A percentile compares a stretch with the other conserved stretches of the same genome.
These are phyloP conservation scores for Merluccius polli DNA, from an alignment of 2,797 vertebrate genomes.

Conservation along the genomic window DNA sequence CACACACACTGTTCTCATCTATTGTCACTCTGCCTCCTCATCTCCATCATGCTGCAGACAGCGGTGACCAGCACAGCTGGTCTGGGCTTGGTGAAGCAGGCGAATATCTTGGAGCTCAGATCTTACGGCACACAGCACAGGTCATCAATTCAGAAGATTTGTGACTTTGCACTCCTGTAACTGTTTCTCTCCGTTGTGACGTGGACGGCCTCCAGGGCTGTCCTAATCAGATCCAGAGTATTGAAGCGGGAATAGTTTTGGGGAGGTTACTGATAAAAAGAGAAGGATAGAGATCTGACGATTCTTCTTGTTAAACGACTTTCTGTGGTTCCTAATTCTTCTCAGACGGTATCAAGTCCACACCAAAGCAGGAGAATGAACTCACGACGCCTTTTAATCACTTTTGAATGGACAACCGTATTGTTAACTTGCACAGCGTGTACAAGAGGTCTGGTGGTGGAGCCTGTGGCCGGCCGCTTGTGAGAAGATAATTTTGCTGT, in stretches of 20 bases:
- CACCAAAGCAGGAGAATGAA: background rate
- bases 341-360: background rate
- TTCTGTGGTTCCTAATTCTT: background rate
- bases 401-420: background rate
- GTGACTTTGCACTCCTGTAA: background rate
- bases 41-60: too few species aligned
- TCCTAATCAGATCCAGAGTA: background rate
- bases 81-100: background rate
- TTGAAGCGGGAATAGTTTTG: background rate
- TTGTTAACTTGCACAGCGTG: background rate
- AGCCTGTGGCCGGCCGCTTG: background rate
- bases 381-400: background rate
- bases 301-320: too few species aligned
- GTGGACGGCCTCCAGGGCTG: background rate
- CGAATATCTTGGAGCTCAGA: background rate
- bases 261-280: background rate
- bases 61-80: too few species aligned
- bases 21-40: background rate
- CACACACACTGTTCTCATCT: background rate
- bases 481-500: background rate
- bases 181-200: background rate
- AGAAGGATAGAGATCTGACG: background rate
- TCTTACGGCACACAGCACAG: background rate
- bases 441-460: background rate
- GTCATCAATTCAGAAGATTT: background rate